Base-by-base conservation (phyloP, 2,888 invertebrate genomes). In the Anticlea derivata region DNA sequence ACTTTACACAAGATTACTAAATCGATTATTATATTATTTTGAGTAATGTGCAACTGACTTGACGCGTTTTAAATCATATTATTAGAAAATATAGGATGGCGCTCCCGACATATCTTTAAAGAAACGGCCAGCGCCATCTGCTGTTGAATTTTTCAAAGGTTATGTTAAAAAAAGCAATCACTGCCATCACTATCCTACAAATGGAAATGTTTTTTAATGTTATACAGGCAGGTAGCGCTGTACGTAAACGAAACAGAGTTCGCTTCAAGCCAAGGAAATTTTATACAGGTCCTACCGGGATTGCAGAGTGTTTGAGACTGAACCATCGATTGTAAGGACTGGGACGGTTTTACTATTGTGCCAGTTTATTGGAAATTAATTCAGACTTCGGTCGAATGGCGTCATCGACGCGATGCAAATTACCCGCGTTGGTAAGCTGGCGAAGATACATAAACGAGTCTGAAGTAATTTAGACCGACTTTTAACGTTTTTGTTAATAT, bases 61-160 rank as follows among this genome's bases (percentile, higher is more conserved):
- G 26, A 23, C 39, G 38, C 47, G 27, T 26, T 31, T 6, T 7
- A 13, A 22, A 22, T 43, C 7, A 13, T 31, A 10, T 30, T 13
- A 29, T 17, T 33, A 23, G 12, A 35, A 78, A 78, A 83, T 86
- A 81, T 77, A 86, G 86, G 86, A 83, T 88, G 86, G 89, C 89
- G 87, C 88, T 80, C 72, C 76, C 79, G 75, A 78, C 65, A 68
- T 68, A 53, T 41, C 31, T 24, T 56, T 49, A 38, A 61, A 62
- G 49, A 56, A 68, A 83, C 85, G 80, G 85, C 78, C 87, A 88
- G 83, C 88, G 88, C 89, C 86, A 87, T 81, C 88, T 87, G 85
- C 78, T 70, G 62, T 67, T 39, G 46, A 49, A 49, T 34, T 39
- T 47, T 27, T 27, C 23, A 27, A 26, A 31, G 41, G 12, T 40